Evolutionary conservation across 2,797 vertebrate genomes (phyloP), one percentile per base, ranked within the genome.

Genomic region (Lagocephalus sceleratus): DNA sequence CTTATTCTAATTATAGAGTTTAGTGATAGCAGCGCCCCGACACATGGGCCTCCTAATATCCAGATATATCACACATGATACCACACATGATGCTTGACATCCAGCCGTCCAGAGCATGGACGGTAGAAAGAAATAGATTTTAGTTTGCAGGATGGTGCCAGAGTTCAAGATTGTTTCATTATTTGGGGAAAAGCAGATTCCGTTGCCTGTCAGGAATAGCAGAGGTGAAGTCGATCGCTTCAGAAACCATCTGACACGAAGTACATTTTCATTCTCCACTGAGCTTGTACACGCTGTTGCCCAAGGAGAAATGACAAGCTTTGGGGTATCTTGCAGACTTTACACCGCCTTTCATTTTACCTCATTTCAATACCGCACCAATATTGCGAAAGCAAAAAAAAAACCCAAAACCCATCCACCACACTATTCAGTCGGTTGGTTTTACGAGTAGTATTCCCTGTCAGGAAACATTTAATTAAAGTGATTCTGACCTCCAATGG

Each of bases 221-320:
- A 14, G 40, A 57, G 41, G 47, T 48, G 42, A 57, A 40, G 42
- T 57, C 32, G 46, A 2, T 69, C 42, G 42, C 51, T 60, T 78
- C 17, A 76, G 2, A 63, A 72, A 60, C 54, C 32, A 47, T 51
- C 25, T 47, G 49, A 50, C 20, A 64, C 46, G 41, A 75, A 60
- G 64, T 65, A 15, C 40, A 50, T 68, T 79, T 78, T 68, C 57
- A 50, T 56, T 68, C 51, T 60, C 54, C 17, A 14, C 48, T 35
- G 45, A 63, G 64, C 32, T 3, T 63, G 51, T 54, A 57, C 38
- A 14, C 6, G 25, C 46, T 54, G 45, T 35, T 41, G 47, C 73
- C 71, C 73, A 79, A 76, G 54, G 78, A 74, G 68, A 70, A 60
- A 67, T 66, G 53, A 52, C 56, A 56, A 54, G 57, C 76, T 70